Percentiles rank a stretch among this genome's conserved stretches.
phyloP scores from a whole-genome alignment of 2,113 vertebrate species.

The Martes martes region DNA sequence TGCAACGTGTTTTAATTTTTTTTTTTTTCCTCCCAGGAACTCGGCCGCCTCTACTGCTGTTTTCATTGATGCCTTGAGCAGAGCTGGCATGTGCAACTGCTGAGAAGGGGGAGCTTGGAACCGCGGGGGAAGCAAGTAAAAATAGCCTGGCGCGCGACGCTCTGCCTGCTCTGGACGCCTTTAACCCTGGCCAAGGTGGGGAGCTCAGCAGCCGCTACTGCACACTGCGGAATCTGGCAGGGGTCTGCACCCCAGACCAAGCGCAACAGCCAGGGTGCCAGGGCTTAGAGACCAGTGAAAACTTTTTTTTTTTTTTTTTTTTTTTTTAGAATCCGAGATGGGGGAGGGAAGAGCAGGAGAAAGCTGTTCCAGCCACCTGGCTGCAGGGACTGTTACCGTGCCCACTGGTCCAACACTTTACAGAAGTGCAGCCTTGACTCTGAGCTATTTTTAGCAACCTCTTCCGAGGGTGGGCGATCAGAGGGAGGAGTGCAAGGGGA shows the following conservation, averaged over 20 bases:
- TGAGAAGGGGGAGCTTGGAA: slow-evolving; percentile 36
- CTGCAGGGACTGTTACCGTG: slow-evolving; percentile 31
- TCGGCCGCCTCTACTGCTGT: slow-evolving; percentile 56
- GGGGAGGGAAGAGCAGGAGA: not conserved
- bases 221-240: not conserved
- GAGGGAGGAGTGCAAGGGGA: not conserved
- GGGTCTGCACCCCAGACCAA: not conserved
- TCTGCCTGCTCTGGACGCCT: slow-evolving; percentile 54
- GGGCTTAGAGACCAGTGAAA: not conserved
- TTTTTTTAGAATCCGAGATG: not conserved
- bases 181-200: slow-evolving; percentile 38
- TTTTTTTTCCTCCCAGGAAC: not conserved
- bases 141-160: slow-evolving; percentile 62
- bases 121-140: slow-evolving; percentile 68
- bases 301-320: slow-evolving; percentile 62
- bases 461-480: slow-evolving; percentile 43
- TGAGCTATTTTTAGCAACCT: slow-evolving; percentile 80
- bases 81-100: slow-evolving; percentile 68
- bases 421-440: slow-evolving; percentile 68
- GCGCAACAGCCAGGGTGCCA: not conserved
- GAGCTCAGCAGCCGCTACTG: not conserved
- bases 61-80: slow-evolving; percentile 74
- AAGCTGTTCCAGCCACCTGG: slow-evolving; percentile 49
- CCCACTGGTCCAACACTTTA: slow-evolving; percentile 47
- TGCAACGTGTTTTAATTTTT: too few relatives aligned